Evolutionary conservation across 2,888 invertebrate species (phyloP), one percentile per base, ranked within the genome.

Genomic region (Pyrgus malvae): DNA sequence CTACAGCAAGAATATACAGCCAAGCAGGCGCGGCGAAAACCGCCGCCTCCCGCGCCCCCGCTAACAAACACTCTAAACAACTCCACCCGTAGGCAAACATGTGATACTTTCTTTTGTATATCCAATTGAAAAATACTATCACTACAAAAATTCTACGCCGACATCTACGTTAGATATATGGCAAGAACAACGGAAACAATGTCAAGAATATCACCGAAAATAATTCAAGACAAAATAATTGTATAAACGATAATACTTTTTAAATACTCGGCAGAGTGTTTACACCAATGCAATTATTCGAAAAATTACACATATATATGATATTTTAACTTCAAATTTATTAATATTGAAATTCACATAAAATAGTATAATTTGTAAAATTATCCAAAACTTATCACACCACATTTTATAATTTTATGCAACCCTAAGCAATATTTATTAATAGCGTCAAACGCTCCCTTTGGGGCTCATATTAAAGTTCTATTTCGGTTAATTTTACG

Each of bases 321-420:
- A 80, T 74, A 81, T 72, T 77, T 72, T 65, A 72, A 82, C 78
- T 79, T 84, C 70, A 69, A 83, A 83, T 84, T 86, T 84, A 73
- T 78, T 75, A 74, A 81, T 80, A 80, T 81, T 82, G 85, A 85
- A 88, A 84, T 85, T 82, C 83, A 86, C 87, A 83, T 80, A 90
- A 88, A 87, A 87, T 88, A 88, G 87, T 88, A 88, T 82, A 88
- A 89, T 87, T 90, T 90, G 90, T 90, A 90, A 90, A 90, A 90
- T 88, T 87, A 89, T 90, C 90, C 85, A 90, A 90, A 90, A 90
- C 87, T 84, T 90, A 90, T 90, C 89, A 90, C 88, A 88, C 87
- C 88, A 88, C 87, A 78, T 85, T 85, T 86, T 80, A 82, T 80
- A 79, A 75, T 82, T 86, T 88, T 85, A 85, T 88, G 89, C 87